Percentiles rank a stretch among this genome's conserved stretches.
phyloP scores from a whole-genome alignment of 92 coral and sea anemone genomes.

The Epizoanthus stellaris region DNA sequence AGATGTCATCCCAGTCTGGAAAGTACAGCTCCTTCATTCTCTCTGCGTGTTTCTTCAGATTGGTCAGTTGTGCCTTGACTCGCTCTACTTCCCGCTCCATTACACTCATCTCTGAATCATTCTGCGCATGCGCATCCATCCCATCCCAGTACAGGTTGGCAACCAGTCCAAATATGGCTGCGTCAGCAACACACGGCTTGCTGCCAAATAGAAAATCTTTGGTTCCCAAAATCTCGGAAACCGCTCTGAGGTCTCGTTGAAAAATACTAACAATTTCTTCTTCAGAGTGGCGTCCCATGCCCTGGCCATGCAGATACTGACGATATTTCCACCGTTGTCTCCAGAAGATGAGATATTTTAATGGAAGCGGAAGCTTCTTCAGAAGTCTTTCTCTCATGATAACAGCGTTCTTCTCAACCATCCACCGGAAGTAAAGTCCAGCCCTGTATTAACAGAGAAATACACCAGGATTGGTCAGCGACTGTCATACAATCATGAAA shows the following conservation, averaged over 20 bases:
- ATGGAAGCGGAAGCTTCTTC: not conserved
- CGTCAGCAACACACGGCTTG: conserved; percentile 33
- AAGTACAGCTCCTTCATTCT: conserved; percentile 21
- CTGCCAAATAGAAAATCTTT: conserved; percentile 34
- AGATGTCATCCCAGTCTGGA: conserved; percentile 37
- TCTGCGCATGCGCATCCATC: not conserved
- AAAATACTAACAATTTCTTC: conserved; percentile 18
- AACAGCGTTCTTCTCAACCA: conserved; percentile 10
- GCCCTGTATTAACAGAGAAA: not conserved
- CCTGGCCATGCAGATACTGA: conserved; percentile 23
- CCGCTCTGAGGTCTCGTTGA: conserved; percentile 25
- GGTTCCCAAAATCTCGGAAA: conserved; percentile 11
- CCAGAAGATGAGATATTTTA: conserved; percentile 25
- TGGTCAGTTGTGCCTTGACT: not conserved
- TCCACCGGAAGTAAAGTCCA: conserved; percentile 33
- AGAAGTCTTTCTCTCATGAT: not conserved
- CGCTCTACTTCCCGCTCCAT: not conserved
- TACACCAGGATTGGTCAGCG: too few relatives aligned
- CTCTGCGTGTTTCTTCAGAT: conserved; percentile 24
- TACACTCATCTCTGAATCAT: not conserved
- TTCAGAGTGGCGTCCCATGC: conserved; percentile 42
- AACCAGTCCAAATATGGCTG: conserved; percentile 6
- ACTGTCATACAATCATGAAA: too few relatives aligned
- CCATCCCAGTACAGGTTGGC: conserved; percentile 17
- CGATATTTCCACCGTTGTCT: not conserved